Evolutionary conservation across 2,888 invertebrate genomes (phyloP).

Genomic region (Xylota segnis): DNA sequence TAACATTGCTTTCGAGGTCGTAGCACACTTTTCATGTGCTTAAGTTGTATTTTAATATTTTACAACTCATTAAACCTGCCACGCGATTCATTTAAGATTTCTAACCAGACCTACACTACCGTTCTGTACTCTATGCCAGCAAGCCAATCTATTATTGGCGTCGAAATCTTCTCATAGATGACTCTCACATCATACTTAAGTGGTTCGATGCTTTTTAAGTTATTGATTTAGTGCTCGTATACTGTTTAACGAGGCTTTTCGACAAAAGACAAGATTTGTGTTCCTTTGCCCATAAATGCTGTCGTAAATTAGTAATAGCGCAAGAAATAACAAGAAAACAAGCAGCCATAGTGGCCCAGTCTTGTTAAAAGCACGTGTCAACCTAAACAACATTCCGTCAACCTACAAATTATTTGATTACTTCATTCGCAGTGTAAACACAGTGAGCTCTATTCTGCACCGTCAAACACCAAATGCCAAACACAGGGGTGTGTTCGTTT

Average conservation of each 20-base stretch:
- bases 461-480: neutral
- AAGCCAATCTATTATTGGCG: no score
- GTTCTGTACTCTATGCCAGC: no score
- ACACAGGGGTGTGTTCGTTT: constrained; percentile 13
- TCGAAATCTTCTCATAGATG: no score
- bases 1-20: no score
- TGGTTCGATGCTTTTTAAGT: no score
- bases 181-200: no score
- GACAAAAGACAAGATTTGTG: neutral
- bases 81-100: no score
- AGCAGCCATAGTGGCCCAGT: neutral
- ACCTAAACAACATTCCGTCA: neutral
- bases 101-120: no score
- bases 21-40: no score
- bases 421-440: constrained; percentile 21
- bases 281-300: neutral
- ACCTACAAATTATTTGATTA: constrained; percentile 5
- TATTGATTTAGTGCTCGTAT: neutral
- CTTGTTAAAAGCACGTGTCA: constrained; percentile 10
- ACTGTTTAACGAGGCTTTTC: neutral
- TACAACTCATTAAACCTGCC: no score
- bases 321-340: neutral
- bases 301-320: neutral
- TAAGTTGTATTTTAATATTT: no score
- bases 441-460: constrained; percentile 1